Percentiles rank a stretch among this genome's conserved stretches.
Conservation (phyloP, 2,797 vertebrate genomes). For the Squalus acanthias region DNA sequence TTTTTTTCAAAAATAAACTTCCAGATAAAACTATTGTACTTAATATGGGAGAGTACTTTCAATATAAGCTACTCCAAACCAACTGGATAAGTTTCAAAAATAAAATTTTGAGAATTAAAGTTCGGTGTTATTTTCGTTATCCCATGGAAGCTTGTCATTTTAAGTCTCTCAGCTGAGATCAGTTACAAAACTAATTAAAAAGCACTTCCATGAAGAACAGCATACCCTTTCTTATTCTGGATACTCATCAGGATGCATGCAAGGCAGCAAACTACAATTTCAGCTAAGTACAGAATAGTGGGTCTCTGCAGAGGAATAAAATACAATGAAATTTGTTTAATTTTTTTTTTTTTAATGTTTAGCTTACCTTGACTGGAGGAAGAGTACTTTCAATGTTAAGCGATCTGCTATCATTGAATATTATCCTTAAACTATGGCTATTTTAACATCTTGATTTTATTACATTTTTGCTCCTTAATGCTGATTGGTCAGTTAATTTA, state of each 20-base stretch:
- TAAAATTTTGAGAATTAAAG: background rate
- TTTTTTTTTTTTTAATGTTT: too few relatives aligned
- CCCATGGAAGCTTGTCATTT: background rate
- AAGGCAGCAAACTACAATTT: background rate
- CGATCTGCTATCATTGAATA: background rate
- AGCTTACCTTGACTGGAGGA: background rate
- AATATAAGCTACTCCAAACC: background rate
- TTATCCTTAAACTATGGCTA: background rate
- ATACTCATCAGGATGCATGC: background rate
- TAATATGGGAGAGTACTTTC: background rate
- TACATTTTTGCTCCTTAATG: background rate
- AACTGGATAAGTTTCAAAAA: background rate
- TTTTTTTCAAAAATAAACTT: background rate
- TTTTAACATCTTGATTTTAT: background rate
- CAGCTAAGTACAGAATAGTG: background rate
- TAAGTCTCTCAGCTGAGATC: background rate
- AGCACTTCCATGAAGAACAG: background rate
- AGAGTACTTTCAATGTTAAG: background rate
- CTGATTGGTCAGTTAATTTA: background rate
- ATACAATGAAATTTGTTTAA: background rate
- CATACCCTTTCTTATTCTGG: background rate
- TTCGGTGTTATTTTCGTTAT: background rate
- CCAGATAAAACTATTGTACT: background rate
- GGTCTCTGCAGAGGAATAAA: background rate
- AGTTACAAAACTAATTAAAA: background rate